Evolutionary conservation across 2,113 vertebrate genomes (phyloP), one percentile per base, ranked within the genome.

Genomic region (Galemys pyrenaicus): DNA sequence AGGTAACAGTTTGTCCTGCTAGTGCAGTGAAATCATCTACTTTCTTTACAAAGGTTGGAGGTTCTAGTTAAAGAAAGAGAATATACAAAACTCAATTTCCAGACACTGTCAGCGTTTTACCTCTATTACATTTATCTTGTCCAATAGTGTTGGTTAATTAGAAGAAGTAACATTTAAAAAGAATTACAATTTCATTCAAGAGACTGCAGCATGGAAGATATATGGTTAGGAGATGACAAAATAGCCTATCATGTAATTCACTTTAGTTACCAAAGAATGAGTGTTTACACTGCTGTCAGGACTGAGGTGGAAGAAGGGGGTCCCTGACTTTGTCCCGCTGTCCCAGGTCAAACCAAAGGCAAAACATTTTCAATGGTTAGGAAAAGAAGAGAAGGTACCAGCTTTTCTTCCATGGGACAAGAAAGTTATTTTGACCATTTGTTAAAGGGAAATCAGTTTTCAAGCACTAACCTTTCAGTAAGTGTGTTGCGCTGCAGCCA

Each of bases 401-500:
- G 3, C 49, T 94, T 87, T 73, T 62, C 41, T 87, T 39, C 24
- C 5, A 3, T 4, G 24, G 30, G 9, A 58, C 71, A 88, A 89
- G 44, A 91, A 90, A 91, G 37, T 20, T 19, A 81, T 3, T 77
- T 51, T 35, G 20, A 5, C 10, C 64, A 15, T 4, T 30, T n/a
- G 41, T 54, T 41, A 46, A 85, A 86, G 64, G 78, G n/a, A 60
- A 0, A 32, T 26, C 3, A 24, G 5, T 2, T 96, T 85, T 89
- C 46, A 80, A 96, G 51, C 95, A 99, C 99, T 98, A 96, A 99
- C 99, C 99, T 99, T 99, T 99, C 56, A 99, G 96, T 93, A 99
- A 98, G 87, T 98, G 99, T 3, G 98, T 94, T 37, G 99, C 98
- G 74, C 98, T 98, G 87, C 99, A 99, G 84, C 98, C 98, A 94